A percentile compares a stretch with the other conserved stretches of the same genome.
These are phyloP conservation scores for Pangasius djambal DNA, from an alignment of 2,797 vertebrate species.

Conservation along the genomic window DNA sequence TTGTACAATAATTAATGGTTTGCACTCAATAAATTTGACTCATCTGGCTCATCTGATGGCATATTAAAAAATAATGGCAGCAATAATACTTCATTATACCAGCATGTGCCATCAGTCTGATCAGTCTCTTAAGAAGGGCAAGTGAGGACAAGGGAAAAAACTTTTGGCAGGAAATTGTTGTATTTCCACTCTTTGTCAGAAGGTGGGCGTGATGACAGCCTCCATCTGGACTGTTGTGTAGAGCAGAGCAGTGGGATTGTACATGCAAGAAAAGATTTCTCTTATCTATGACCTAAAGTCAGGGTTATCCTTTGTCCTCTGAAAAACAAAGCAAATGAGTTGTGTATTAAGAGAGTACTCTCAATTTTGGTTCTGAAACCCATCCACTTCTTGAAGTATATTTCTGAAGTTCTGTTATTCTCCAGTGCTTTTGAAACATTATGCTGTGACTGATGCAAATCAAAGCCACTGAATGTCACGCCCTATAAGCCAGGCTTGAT, in stretches of 20 bases:
- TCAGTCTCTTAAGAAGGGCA: constrained; percentile 9
- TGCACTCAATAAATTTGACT: background rate
- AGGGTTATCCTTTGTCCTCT: constrained; percentile 3
- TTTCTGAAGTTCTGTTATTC: background rate
- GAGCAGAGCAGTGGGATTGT: background rate
- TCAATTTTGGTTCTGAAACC: background rate
- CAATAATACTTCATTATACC: background rate
- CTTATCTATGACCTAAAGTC: constrained; percentile 9
- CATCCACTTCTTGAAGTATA: background rate
- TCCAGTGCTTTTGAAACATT: background rate
- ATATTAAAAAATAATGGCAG: background rate
- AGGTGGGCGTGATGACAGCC: constrained; percentile 3
- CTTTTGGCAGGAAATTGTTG: background rate
- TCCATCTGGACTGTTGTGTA: constrained; percentile 15
- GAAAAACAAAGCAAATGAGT: constrained; percentile 6
- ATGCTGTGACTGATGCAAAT: background rate
- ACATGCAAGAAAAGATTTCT: background rate
- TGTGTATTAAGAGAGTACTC: background rate
- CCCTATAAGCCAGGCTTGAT: background rate
- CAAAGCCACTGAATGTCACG: background rate
- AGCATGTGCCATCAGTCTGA: background rate
- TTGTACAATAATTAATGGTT: background rate
- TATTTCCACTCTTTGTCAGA: constrained; percentile 17
- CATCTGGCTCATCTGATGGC: background rate
- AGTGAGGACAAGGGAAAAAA: constrained; percentile 11